These are phyloP conservation scores for Kradibia gibbosae DNA, from an alignment of 1,140 invertebrate species.

Conservation along the genomic window DNA sequence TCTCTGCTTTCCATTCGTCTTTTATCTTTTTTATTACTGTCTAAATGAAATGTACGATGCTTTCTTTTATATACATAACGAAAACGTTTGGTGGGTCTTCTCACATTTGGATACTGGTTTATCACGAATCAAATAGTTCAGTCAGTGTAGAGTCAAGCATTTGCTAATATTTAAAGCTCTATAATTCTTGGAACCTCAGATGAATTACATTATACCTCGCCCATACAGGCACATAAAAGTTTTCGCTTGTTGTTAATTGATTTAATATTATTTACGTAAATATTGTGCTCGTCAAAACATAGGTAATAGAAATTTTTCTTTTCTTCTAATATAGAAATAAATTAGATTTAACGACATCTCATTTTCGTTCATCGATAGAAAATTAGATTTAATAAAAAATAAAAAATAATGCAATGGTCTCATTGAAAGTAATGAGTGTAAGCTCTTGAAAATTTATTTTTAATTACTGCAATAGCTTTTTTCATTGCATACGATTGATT, in stretches of 20 bases:
- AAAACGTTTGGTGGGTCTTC: background rate
- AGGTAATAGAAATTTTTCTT: background rate
- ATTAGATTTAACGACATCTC: background rate
- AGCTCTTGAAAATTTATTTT: no score
- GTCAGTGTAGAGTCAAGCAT: background rate
- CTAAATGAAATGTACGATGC: background rate
- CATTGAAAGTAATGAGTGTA: no score
- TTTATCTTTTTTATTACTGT: background rate
- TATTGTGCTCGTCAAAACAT: background rate
- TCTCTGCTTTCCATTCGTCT: background rate
- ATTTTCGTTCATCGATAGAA: no score
- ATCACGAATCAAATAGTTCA: background rate
- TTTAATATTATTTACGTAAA: background rate
- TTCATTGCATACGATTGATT: no score
- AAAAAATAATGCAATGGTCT: no score
- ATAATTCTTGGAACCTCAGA: background rate
- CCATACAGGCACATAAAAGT: background rate
- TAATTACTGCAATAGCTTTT: no score
- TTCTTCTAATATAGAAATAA: background rate
- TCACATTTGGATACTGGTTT: background rate
- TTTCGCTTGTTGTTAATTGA: background rate
- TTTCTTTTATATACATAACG: background rate
- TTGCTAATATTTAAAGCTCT: background rate
- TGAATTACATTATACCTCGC: background rate
- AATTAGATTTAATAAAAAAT: no score